A percentile compares a stretch with the other conserved stretches of the same genome.
phyloP scores from a whole-genome alignment of 2,888 invertebrate species.

The Calameuta pallipes region DNA sequence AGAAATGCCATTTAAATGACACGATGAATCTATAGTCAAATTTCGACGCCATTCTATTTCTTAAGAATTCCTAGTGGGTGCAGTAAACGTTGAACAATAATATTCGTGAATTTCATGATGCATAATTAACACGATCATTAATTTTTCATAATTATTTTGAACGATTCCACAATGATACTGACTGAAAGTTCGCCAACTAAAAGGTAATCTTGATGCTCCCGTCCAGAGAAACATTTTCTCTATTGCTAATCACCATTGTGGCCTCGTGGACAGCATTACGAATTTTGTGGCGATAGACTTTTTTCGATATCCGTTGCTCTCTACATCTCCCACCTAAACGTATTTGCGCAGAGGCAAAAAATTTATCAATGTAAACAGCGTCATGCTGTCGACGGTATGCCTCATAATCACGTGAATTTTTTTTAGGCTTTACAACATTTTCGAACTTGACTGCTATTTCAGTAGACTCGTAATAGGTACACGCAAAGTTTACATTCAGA shows the following conservation, averaged over 20 bases:
- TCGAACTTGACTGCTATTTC: slow-evolving; percentile 44
- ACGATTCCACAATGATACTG: slow-evolving; percentile 50
- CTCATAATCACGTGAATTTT: slow-evolving; percentile 7
- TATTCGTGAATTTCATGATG: not conserved
- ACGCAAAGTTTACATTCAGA: slow-evolving; percentile 25
- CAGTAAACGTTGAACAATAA: not conserved
- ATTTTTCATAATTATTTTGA: slow-evolving; percentile 46
- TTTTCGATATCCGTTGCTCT: not conserved
- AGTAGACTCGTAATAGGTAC: slow-evolving; percentile 31
- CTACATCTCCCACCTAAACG: not conserved
- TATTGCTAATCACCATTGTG: not conserved
- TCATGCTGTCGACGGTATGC: not conserved
- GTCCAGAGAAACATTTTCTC: not conserved
- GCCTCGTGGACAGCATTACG: not conserved
- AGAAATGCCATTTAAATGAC: not conserved
- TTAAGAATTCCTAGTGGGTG: not conserved
- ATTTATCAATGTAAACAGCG: not conserved
- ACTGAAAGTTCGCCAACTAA: slow-evolving; percentile 53
- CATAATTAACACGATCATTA: slow-evolving; percentile 40
- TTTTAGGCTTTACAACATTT: slow-evolving; percentile 28
- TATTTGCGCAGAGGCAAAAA: not conserved
- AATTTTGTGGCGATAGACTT: not conserved
- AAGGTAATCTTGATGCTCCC: slow-evolving; percentile 49
- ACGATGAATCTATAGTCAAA: not conserved
- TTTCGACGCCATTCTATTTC: not conserved